Conservation (phyloP, 2,888 invertebrate genomes). For the Uloborus plumipes region DNA sequence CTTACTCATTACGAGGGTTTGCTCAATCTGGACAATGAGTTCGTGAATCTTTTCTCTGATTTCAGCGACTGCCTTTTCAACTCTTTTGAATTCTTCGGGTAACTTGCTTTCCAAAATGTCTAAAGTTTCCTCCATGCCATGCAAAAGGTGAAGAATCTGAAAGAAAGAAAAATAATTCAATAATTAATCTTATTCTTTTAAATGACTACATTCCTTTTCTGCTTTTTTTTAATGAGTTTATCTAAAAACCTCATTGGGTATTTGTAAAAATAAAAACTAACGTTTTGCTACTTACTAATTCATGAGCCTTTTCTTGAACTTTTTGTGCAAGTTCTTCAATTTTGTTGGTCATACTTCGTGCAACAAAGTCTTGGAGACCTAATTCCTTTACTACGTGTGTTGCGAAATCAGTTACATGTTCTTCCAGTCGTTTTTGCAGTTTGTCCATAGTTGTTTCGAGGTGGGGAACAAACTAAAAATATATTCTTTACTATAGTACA, state of each 20-base stretch:
- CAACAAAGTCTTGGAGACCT: slow-evolving; percentile 33
- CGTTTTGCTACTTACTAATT: slow-evolving; percentile 16
- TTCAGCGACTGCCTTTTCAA: slow-evolving; percentile 28
- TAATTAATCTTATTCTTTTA: too few relatives aligned
- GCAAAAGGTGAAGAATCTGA: slow-evolving; percentile 58
- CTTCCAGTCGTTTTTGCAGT: slow-evolving; percentile 31
- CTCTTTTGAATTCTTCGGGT: slow-evolving; percentile 43
- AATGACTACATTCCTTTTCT: too few relatives aligned
- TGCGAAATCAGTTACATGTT: slow-evolving; percentile 37
- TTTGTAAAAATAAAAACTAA: not conserved
- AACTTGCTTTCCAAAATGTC: slow-evolving; percentile 37
- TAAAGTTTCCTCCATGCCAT: slow-evolving; percentile 49
- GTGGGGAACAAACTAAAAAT: slow-evolving; percentile 47
- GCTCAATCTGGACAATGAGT: slow-evolving; percentile 35
- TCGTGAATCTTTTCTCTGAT: slow-evolving; percentile 33
- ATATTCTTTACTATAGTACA: too few relatives aligned
- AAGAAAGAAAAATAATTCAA: slow-evolving; percentile 1
- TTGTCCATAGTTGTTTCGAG: slow-evolving; percentile 33
- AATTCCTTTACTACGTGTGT: slow-evolving; percentile 53
- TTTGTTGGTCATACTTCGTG: slow-evolving; percentile 29
- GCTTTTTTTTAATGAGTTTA: too few relatives aligned
- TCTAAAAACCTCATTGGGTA: too few relatives aligned
- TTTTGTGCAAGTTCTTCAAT: slow-evolving; percentile 47
- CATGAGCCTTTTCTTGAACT: slow-evolving; percentile 43
- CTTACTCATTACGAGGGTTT: slow-evolving; percentile 50